phyloP scores from a whole-genome alignment of 2,888 invertebrate genomes.

The Dinocampus coccinellae region DNA sequence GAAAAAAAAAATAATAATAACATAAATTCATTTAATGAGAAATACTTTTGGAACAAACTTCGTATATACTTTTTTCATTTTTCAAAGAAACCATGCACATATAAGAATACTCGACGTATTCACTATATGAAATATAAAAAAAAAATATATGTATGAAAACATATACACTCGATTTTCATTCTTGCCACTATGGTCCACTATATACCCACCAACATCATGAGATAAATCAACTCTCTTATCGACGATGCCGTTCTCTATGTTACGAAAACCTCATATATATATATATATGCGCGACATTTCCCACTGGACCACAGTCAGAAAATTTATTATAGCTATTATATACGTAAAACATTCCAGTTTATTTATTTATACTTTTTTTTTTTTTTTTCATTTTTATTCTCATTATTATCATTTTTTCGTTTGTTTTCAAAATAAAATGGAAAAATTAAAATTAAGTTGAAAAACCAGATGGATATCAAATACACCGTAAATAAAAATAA shows the following conservation, averaged over 20 bases:
- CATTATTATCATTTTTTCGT: neutral
- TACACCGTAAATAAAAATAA: neutral
- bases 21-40: neutral
- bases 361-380: neutral
- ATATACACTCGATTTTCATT: slow-evolving; percentile 41
- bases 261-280: neutral
- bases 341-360: slow-evolving; percentile 6
- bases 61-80: neutral
- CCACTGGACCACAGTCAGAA: neutral
- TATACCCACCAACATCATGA: slow-evolving; percentile 26
- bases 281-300: neutral
- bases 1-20: neutral
- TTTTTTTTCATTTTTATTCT: too few species aligned
- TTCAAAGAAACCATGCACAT: too few species aligned
- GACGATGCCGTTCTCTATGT: slow-evolving; percentile 37
- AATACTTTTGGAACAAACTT: neutral
- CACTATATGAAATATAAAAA: too few species aligned
- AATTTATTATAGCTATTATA: slow-evolving; percentile 18
- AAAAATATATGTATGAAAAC: too few species aligned
- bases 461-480: neutral
- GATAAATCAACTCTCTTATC: slow-evolving; percentile 46
- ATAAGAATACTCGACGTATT: too few species aligned
- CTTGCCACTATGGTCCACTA: slow-evolving; percentile 24
- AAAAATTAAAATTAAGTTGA: neutral
- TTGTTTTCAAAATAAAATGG: neutral